Evolutionary conservation across 1,140 invertebrate species (phyloP), one percentile per base, ranked within the genome.

Genomic region (Meloidogyne chitwoodi): DNA sequence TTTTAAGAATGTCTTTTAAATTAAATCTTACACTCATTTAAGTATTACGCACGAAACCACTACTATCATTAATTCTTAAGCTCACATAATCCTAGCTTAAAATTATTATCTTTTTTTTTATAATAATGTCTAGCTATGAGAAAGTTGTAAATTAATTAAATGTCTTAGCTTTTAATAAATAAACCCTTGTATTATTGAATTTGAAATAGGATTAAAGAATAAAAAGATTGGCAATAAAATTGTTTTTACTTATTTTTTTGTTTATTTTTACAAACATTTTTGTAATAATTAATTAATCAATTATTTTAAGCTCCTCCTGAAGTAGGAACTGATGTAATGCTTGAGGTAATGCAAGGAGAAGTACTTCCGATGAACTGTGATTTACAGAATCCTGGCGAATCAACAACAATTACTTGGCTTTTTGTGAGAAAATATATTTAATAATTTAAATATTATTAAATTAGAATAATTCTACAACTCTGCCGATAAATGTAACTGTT

Each of bases 341-440:
- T 80, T 16, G 81, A 81, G 10, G 78, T 83, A 6, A 34, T 67
- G 16, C 62, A 65, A 26, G 84, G 83, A n/a, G 80, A 84, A 34
- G 27, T 80, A 3, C 44, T 75, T 26, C 85, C 84, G 0, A 68
- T 85, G 41, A 74, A 72, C 24, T 85, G 84, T 69, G 81, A 86
- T 41, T 48, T 83, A 11, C 31, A 79, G 44, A 81, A 83, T 14
- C 76, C 76, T 29, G 84, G 81, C 27, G 77, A 69, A 5, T 80
- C 76, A 14, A 81, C 83, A 24, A 70, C 76, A 11, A 75, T 85
- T 62, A 78, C 68, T 10, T 85, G 84, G 84, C 77, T 83, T 26
- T 81, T 82, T 70, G 84, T 85, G 64, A 68, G 83, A 79, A 24
- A 34, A 68, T 48, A 26, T 72, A 11, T 68, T 66, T 22, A 14